A percentile compares a stretch with the other conserved stretches of the same genome.
Evolutionary conservation across 2,797 vertebrate species (phyloP).

Genomic region (Sternarchorhynchus goeldii): DNA sequence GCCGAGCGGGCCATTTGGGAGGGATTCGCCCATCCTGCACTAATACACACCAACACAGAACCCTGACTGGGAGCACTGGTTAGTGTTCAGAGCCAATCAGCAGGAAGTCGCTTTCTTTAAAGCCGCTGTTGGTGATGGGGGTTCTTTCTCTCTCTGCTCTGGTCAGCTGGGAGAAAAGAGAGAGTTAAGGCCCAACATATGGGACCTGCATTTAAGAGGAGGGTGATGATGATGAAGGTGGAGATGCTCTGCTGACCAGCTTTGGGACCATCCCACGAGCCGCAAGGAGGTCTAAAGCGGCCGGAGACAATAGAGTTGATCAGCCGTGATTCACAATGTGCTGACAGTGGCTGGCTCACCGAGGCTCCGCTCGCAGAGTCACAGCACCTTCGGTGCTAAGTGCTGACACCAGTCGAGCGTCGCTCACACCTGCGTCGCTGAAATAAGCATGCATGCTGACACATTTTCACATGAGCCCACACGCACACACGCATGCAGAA

Average conservation of each 20-base stretch:
- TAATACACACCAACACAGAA: slow-evolving; percentile 67
- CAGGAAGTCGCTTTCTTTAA: slow-evolving; percentile 72
- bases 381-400: too few species aligned
- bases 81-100: slow-evolving; percentile 62
- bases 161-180: slow-evolving; percentile 61
- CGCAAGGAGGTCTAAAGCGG: too few species aligned
- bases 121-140: slow-evolving; percentile 63
- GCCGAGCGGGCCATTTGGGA: slow-evolving; percentile 76
- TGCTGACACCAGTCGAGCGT: too few species aligned
- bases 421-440: too few species aligned
- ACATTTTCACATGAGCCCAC: too few species aligned
- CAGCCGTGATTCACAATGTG: too few species aligned
- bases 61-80: slow-evolving; percentile 62
- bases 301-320: too few species aligned
- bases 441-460: too few species aligned
- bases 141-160: slow-evolving; percentile 52
- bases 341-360: too few species aligned
- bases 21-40: slow-evolving; percentile 70
- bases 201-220: slow-evolving; percentile 67
- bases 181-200: slow-evolving; percentile 70
- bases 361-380: too few species aligned
- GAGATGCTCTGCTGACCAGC: slow-evolving; percentile 28
- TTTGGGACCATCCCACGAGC: slow-evolving; percentile 21
- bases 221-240: slow-evolving; percentile 21
- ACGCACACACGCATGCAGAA: neutral